phyloP scores from a whole-genome alignment of 2,113 vertebrate genomes.

The Poecile atricapillus region DNA sequence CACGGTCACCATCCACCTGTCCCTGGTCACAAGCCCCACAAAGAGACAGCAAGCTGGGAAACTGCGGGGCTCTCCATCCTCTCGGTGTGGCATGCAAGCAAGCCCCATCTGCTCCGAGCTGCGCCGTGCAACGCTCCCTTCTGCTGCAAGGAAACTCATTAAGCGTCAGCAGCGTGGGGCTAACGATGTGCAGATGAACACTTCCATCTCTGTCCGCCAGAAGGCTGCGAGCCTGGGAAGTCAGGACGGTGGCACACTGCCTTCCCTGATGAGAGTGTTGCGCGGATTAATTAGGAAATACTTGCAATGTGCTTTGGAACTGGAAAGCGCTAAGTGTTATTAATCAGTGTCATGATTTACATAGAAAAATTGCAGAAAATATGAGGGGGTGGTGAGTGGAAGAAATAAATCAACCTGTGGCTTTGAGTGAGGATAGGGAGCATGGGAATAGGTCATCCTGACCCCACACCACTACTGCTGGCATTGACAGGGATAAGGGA shows the following conservation, averaged over 20 bases:
- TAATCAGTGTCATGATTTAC: conserved; percentile 22
- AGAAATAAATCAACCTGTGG: not conserved
- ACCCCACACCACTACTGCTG: not conserved
- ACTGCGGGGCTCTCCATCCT: not conserved
- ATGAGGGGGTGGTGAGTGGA: not conserved
- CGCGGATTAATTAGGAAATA: conserved; percentile 36
- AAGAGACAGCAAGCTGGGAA: not conserved
- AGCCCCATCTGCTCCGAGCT: not conserved
- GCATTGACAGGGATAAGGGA: not conserved
- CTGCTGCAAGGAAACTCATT: conserved; percentile 39
- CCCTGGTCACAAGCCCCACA: not conserved
- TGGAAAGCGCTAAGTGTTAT: not conserved
- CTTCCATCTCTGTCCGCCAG: conserved; percentile 36
- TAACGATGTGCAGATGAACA: conserved; percentile 4
- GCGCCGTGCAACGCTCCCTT: not conserved
- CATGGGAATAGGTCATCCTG: not conserved
- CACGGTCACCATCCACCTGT: accelerated
- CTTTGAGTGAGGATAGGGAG: not conserved
- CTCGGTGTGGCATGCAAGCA: accelerated
- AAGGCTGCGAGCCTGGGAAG: not conserved
- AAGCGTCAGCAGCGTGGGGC: not conserved
- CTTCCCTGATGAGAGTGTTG: not conserved
- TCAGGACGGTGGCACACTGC: not conserved
- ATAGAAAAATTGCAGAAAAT: conserved; percentile 20
- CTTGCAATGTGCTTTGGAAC: not conserved